These are phyloP conservation scores for Lochmaea crataegi DNA, from an alignment of 2,888 invertebrate species.

Conservation along the genomic window DNA sequence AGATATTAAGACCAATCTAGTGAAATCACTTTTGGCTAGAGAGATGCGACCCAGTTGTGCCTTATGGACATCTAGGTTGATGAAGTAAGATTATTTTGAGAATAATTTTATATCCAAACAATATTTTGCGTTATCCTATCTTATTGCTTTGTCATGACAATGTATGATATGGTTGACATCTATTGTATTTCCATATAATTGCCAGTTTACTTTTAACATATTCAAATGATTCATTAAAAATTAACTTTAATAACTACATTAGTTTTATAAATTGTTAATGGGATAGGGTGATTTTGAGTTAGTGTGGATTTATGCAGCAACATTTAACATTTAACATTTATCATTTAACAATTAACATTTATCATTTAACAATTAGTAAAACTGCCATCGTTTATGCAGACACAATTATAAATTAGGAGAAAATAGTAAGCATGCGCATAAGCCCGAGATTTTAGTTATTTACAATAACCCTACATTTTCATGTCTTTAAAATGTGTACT, in stretches of 20 bases:
- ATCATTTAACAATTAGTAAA: too few relatives aligned
- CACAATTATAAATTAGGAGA: too few relatives aligned
- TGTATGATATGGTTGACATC: slow-evolving; percentile 16
- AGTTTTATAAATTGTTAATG: background rate
- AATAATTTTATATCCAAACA: background rate
- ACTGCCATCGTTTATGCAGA: too few relatives aligned
- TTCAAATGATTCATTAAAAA: background rate
- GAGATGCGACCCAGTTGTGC: slow-evolving; percentile 83
- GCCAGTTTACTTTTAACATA: background rate
- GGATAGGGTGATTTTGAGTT: background rate
- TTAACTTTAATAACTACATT: too few relatives aligned
- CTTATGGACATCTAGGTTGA: slow-evolving; percentile 80
- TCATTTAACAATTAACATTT: too few relatives aligned
- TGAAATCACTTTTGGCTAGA: slow-evolving; percentile 79
- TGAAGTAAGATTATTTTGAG: slow-evolving; percentile 72
- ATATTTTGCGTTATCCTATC: slow-evolving; percentile 10
- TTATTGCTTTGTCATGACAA: slow-evolving; percentile 21
- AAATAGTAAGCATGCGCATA: too few relatives aligned
- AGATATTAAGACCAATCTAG: slow-evolving; percentile 84
- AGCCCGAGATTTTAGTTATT: too few relatives aligned
- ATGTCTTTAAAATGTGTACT: too few relatives aligned
- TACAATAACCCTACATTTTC: too few relatives aligned
- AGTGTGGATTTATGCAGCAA: too few relatives aligned
- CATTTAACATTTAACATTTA: too few relatives aligned
- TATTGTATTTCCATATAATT: background rate